Evolutionary conservation across 1,140 invertebrate genomes (phyloP).

Genomic region (Trachelipus rathkii): DNA sequence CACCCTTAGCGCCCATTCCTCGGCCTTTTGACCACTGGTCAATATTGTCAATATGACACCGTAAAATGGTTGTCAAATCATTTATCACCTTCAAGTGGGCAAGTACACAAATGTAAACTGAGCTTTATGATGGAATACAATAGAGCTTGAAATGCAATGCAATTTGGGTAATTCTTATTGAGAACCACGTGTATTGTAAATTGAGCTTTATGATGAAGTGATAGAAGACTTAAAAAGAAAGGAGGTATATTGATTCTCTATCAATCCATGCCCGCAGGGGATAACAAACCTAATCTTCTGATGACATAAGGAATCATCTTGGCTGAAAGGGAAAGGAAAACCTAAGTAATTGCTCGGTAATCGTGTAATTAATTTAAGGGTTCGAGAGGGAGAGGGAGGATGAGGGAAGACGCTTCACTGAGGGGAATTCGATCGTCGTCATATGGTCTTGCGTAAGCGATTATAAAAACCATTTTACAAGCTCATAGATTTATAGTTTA

Average conservation of each 20-base stretch:
- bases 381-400: not conserved
- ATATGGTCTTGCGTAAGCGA: not conserved
- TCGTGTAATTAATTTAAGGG: slow-evolving; percentile 7
- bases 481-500: not conserved
- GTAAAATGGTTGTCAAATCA: not conserved
- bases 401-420: too few relatives aligned
- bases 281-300: not conserved
- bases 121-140: not conserved
- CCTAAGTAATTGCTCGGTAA: slow-evolving; percentile 2
- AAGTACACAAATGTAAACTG: too few relatives aligned
- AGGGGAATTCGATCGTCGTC: too few relatives aligned
- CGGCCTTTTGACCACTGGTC: slow-evolving; percentile 10
- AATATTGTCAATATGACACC: slow-evolving; percentile 10
- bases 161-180: too few relatives aligned
- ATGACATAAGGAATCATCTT: not conserved
- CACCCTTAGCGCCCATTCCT: not conserved
- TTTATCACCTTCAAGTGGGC: not conserved
- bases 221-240: too few relatives aligned
- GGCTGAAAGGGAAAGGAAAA: not conserved
- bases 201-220: not conserved
- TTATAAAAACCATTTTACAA: slow-evolving; percentile 7
- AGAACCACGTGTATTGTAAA: too few relatives aligned
- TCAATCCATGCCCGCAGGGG: not conserved
- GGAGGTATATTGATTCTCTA: not conserved
- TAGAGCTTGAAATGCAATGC: too few relatives aligned